phyloP scores from a whole-genome alignment of 1,140 invertebrate genomes.

The Potamilus streckersoni region DNA sequence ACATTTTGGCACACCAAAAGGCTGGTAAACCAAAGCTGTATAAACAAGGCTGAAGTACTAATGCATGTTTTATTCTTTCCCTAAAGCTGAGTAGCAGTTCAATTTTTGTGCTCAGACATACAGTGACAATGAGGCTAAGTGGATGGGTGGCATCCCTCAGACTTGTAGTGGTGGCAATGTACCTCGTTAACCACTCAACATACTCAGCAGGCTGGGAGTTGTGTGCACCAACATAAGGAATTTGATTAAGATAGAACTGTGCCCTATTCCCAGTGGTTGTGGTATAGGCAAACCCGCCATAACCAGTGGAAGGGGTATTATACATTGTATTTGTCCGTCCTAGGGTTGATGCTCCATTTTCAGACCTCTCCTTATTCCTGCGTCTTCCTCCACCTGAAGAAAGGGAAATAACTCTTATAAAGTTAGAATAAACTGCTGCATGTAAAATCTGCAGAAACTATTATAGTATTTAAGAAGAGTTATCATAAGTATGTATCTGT shows the following conservation, averaged over 20 bases:
- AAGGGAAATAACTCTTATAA: slow-evolving; percentile 3
- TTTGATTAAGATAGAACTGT: slow-evolving; percentile 52
- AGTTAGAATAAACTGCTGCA: neutral
- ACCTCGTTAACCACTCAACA: slow-evolving; percentile 60
- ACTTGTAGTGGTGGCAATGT: slow-evolving; percentile 12
- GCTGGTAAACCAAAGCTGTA: no score
- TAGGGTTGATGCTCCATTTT: slow-evolving; percentile 23
- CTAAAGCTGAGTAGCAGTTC: no score
- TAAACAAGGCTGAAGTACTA: no score
- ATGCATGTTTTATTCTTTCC: no score
- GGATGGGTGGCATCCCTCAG: slow-evolving; percentile 14
- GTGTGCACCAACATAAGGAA: slow-evolving; percentile 44
- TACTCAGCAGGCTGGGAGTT: slow-evolving; percentile 54
- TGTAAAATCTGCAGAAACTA: no score
- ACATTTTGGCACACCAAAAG: no score
- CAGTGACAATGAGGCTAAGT: no score
- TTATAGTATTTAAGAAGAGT: no score
- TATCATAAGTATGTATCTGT: no score
- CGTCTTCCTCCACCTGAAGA: slow-evolving; percentile 48
- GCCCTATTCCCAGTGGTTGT: slow-evolving; percentile 41
- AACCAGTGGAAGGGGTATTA: slow-evolving; percentile 30
- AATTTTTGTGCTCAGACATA: no score
- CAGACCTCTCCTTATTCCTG: slow-evolving; percentile 22
- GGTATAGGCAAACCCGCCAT: slow-evolving; percentile 34
- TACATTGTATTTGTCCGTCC: slow-evolving; percentile 47